Base-by-base conservation (phyloP, 2,113 vertebrate genomes). In the Hiodon alosoides region DNA sequence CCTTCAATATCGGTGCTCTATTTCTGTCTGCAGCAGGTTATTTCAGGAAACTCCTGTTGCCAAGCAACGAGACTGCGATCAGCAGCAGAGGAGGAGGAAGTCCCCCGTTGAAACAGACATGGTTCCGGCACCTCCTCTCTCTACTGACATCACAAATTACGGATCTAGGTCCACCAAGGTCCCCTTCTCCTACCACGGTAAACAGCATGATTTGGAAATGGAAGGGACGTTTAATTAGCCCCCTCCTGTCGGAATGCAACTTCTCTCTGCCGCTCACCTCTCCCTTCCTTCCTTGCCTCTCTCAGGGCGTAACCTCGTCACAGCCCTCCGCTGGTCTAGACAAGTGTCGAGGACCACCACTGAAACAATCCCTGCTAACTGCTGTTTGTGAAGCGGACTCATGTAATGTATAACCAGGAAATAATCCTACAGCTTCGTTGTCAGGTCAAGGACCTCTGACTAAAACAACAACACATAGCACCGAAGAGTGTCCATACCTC, bases 21-120 rank as follows among this genome's bases (percentile, higher is more conserved):
- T 85, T 85, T 85, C 82, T 83, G 84, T 85, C 82, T 70, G 71
- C 66, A 57, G 73, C 68, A 61, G 78, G 82, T 82, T 85, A 84
- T 85, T 85, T 83, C 78, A 77, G 82, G 84, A 68, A 78, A 68
- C 77, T 69, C 75, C 68, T 81, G 84, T 85, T 85, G 82, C 84
- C 76, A 82, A 79, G 84, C 84, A 85, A 85, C 84, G 71, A 74
- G 82, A 79, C 79, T 79, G 67, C 68, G 71, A 71, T 69, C 66
- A 52, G 76, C 67, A 61, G 71, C 52, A 66, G 75, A 47, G 69
- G 64, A 76, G 69, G 77, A 79, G 77, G 75, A 81, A 76, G 80
- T 82, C 79, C 80, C 79, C 78, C 65, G 62, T 46, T 80, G 74
- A 65, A 78, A 73, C 6, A 76, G 74, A 74, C 73, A 76, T 69